Evolutionary conservation across 1,140 invertebrate species (phyloP).

Genomic region (Lamellibrachia luymesi): DNA sequence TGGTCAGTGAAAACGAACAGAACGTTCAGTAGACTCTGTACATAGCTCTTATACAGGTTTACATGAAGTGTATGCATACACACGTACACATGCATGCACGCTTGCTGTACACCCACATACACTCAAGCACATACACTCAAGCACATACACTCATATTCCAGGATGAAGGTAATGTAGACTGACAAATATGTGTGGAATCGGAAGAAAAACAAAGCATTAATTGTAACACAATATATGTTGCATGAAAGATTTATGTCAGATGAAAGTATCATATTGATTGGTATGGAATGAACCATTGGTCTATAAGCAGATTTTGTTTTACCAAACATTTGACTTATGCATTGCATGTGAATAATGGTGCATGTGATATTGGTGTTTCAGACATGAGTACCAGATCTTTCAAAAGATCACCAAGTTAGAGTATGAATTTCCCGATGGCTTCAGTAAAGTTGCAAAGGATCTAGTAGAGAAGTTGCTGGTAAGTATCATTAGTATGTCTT

Average conservation of each 20-base stretch:
- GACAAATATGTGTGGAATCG: too few relatives aligned
- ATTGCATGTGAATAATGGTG: conserved; percentile 14
- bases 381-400: conserved; percentile 95
- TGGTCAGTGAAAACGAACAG: neutral
- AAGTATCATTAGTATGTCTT: conserved; percentile 35
- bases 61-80: neutral
- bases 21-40: neutral
- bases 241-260: too few relatives aligned
- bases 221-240: too few relatives aligned
- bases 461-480: conserved; percentile 84
- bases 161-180: too few relatives aligned
- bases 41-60: neutral
- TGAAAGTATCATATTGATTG: too few relatives aligned
- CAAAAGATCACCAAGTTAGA: conserved; percentile 90
- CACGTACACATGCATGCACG: too few relatives aligned
- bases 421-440: conserved; percentile 90
- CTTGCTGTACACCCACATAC: too few relatives aligned
- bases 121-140: too few relatives aligned
- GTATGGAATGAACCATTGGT: neutral
- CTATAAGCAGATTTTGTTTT: conserved; percentile 14
- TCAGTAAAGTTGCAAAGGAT: conserved; percentile 78
- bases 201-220: too few relatives aligned
- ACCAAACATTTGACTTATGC: neutral
- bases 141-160: too few relatives aligned
- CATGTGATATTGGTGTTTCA: conserved; percentile 40